phyloP scores from a whole-genome alignment of 2,797 vertebrate genomes.

The Heliangelus exortis region DNA sequence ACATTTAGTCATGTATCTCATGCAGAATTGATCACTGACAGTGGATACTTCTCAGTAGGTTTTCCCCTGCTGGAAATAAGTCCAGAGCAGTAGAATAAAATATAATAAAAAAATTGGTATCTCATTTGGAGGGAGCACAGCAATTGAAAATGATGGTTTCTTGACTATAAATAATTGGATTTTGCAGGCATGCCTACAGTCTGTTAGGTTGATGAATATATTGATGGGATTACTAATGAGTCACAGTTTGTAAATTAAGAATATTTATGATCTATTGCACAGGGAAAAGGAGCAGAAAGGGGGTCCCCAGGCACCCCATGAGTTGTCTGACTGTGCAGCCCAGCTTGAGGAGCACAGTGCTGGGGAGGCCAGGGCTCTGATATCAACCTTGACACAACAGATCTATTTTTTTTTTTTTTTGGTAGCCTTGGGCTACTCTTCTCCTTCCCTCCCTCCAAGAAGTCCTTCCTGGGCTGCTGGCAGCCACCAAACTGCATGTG shows the following conservation, averaged over 20 bases:
- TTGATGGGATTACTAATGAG: not conserved
- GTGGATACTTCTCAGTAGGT: not conserved
- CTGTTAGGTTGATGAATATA: not conserved
- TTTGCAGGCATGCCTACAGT: slow-evolving; percentile 8
- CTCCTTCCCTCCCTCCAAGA: not conserved
- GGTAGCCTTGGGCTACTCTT: slow-evolving; percentile 7
- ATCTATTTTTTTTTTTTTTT: not conserved
- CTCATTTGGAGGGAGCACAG: not conserved
- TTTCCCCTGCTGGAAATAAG: slow-evolving; percentile 14
- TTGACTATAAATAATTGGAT: not conserved
- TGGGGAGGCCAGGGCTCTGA: not conserved
- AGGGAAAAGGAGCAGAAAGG: not conserved
- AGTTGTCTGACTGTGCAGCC: not conserved
- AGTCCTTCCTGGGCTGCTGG: not conserved
- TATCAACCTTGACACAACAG: not conserved
- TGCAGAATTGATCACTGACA: slow-evolving; percentile 14
- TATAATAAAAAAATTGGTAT: not conserved
- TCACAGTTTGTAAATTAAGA: not conserved
- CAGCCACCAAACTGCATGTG: fast-evolving
- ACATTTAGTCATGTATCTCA: slow-evolving; percentile 24
- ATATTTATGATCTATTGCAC: not conserved
- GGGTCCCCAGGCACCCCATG: not conserved
- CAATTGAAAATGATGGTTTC: slow-evolving; percentile 4
- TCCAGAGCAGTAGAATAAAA: slow-evolving; percentile 1
- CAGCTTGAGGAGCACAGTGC: fast-evolving